Evolutionary conservation across 1,140 invertebrate genomes (phyloP).

Genomic region (Leptinotarsa undecemlineata): DNA sequence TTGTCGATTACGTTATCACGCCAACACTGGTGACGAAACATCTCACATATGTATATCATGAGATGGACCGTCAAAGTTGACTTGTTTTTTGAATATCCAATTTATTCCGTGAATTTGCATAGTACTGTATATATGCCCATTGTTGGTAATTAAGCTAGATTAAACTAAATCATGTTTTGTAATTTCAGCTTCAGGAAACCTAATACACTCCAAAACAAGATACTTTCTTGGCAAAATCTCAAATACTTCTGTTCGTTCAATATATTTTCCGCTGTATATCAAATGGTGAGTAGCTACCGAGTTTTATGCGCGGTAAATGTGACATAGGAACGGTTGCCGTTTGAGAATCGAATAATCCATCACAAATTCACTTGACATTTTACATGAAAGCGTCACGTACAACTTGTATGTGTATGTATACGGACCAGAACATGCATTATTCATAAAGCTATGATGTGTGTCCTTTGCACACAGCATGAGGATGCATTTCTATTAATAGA

Average conservation of each 20-base stretch:
- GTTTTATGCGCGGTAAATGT: conserved; percentile 1
- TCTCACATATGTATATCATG: no score
- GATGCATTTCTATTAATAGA: neutral
- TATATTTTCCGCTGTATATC: neutral
- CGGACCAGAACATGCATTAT: conserved; percentile 30
- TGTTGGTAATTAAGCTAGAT: no score
- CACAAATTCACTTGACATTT: conserved; percentile 41
- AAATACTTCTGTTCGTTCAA: neutral
- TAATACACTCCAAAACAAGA: no score
- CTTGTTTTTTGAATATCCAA: no score
- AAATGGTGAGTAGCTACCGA: neutral
- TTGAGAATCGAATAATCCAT: conserved; percentile 36
- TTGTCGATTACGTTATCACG: no score
- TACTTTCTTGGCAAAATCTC: no score
- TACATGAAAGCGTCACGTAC: conserved; percentile 38
- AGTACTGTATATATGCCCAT: no score
- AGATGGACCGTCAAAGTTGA: no score
- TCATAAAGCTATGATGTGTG: conserved; percentile 26
- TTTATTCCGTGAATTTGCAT: no score
- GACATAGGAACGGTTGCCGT: conserved; percentile 22
- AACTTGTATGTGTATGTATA: conserved; percentile 28
- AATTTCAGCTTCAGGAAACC: no score
- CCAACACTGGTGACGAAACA: no score
- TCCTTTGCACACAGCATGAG: conserved; percentile 5
- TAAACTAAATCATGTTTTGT: no score